Conservation (phyloP, 2,113 vertebrate genomes). For the Brachypteracias leptosomus region DNA sequence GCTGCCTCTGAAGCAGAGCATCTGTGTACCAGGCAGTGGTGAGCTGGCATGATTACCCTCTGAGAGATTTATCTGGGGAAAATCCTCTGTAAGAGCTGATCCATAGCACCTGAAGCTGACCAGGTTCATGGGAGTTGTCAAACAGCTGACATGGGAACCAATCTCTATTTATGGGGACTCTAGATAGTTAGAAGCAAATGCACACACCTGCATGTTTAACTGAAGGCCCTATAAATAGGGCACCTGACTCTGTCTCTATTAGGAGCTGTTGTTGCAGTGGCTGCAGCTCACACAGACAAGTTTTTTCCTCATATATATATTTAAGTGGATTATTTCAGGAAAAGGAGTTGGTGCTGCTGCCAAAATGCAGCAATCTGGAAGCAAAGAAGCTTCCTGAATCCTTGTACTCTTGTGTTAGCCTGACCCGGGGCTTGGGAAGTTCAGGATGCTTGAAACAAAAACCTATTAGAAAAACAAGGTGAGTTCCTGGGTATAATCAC, state of each 20-base stretch:
- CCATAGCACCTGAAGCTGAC: fast-evolving
- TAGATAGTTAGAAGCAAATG: neutral
- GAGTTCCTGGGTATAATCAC: constrained; percentile 3
- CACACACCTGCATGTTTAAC: neutral
- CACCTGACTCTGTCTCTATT: fast-evolving
- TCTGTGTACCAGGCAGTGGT: neutral
- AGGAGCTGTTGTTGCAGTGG: neutral
- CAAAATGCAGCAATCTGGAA: neutral
- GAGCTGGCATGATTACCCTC: neutral
- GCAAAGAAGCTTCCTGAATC: neutral
- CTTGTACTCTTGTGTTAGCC: neutral
- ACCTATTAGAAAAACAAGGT: constrained; percentile 44
- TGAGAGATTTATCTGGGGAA: neutral
- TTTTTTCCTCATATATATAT: neutral
- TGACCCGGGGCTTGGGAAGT: constrained; percentile 49
- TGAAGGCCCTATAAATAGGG: neutral
- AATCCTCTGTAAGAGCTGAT: neutral
- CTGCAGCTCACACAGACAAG: neutral
- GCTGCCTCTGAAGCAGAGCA: neutral
- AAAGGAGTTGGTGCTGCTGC: neutral
- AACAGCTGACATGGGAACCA: neutral
- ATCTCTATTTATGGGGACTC: neutral
- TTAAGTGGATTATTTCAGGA: neutral
- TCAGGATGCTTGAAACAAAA: constrained; percentile 52
- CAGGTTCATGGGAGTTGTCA: neutral